Percentiles rank a stretch among this genome's conserved stretches.
Evolutionary conservation across 2,797 vertebrate genomes (phyloP).

Genomic region (Microhierax caerulescens): DNA sequence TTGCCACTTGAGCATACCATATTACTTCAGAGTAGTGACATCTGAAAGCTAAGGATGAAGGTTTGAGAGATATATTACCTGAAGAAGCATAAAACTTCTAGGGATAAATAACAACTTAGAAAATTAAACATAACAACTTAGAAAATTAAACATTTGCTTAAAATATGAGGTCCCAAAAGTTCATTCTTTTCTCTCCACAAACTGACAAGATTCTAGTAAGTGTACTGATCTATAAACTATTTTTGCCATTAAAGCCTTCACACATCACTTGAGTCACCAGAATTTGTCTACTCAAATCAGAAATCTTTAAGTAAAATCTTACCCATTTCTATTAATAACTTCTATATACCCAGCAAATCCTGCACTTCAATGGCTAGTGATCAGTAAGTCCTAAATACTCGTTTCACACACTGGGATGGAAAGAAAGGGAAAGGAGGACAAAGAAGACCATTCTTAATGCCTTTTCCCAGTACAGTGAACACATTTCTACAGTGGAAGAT

Average conservation of each 20-base stretch:
- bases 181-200: not conserved
- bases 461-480: not conserved
- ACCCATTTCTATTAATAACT: not conserved
- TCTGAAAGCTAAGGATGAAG: not conserved
- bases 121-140: not conserved
- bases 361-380: not conserved
- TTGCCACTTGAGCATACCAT: not conserved
- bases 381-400: not conserved
- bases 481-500: not conserved
- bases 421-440: not conserved
- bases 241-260: not conserved
- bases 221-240: not conserved
- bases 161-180: not conserved
- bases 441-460: not conserved
- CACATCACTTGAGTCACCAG: not conserved
- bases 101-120: not conserved
- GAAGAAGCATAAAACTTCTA: not conserved
- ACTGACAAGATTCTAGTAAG: not conserved
- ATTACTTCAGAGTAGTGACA: not conserved
- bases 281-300: not conserved
- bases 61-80: not conserved
- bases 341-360: not conserved
- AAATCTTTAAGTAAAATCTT: not conserved
- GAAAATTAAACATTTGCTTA: not conserved
- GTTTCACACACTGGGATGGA: not conserved